Percentiles rank a stretch among this genome's conserved stretches.
These are phyloP conservation scores for Drosophila cognata DNA, from an alignment of 2,888 invertebrate genomes.

Conservation along the genomic window DNA sequence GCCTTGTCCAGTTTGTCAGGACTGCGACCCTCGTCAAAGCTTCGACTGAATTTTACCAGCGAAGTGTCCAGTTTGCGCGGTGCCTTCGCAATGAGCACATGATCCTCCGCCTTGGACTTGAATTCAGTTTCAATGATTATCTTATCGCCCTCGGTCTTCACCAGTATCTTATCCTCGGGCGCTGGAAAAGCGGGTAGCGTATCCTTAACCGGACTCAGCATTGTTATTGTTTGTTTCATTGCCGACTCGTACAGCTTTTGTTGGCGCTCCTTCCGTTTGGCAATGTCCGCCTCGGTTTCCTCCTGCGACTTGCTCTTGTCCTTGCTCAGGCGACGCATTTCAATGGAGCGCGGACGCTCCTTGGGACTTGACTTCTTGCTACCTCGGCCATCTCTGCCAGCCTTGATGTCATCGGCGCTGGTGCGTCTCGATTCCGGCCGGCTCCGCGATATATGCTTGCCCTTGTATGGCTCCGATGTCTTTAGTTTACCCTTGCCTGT, in stretches of 20 bases:
- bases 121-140: constrained; percentile 90
- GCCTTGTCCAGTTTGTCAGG: constrained; percentile 87
- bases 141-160: constrained; percentile 90
- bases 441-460: constrained; percentile 77
- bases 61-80: constrained; percentile 90
- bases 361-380: constrained; percentile 87
- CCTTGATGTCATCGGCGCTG: constrained; percentile 84
- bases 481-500: constrained; percentile 82
- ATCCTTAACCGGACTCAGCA: constrained; percentile 91
- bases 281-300: constrained; percentile 89
- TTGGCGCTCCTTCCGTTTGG: constrained; percentile 90
- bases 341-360: constrained; percentile 89
- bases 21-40: constrained; percentile 88
- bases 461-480: constrained; percentile 75
- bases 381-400: constrained; percentile 71
- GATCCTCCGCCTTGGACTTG: constrained; percentile 90
- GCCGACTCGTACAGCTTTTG: constrained; percentile 91
- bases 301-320: constrained; percentile 90
- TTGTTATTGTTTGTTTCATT: constrained; percentile 90
- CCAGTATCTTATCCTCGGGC: constrained; percentile 90
- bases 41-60: constrained; percentile 87
- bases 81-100: constrained; percentile 91
- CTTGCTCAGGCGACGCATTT: constrained; percentile 85
- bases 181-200: constrained; percentile 89
- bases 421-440: constrained; percentile 86